phyloP scores from a whole-genome alignment of 2,888 invertebrate species.

The Deroplatys truncata region DNA sequence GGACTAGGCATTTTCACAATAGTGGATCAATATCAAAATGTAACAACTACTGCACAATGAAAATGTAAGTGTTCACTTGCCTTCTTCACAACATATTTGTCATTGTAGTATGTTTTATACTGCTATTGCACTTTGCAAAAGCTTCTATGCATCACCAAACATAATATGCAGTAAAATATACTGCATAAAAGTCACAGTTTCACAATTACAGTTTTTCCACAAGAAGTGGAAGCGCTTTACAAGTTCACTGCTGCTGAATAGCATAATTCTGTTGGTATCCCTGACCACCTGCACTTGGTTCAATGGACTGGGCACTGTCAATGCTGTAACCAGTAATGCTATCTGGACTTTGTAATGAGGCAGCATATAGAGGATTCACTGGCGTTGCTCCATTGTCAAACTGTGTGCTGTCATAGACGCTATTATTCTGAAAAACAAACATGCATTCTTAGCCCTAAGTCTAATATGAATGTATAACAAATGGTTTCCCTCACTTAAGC shows the following conservation, averaged over 20 bases:
- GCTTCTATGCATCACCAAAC: neutral
- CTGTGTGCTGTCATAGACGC: slow-evolving; percentile 68
- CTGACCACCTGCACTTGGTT: slow-evolving; percentile 16
- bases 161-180: neutral
- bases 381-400: slow-evolving; percentile 63
- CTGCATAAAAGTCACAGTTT: neutral
- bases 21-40: neutral
- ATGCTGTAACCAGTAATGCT: slow-evolving; percentile 60
- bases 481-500: too few relatives aligned
- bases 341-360: slow-evolving; percentile 68
- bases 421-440: slow-evolving; percentile 56
- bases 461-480: too few relatives aligned
- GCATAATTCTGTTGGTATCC: slow-evolving; percentile 10
- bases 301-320: slow-evolving; percentile 34
- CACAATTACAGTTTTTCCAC: neutral
- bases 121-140: neutral
- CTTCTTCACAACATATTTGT: neutral
- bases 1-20: neutral
- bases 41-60: neutral
- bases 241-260: neutral
- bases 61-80: neutral
- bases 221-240: too few relatives aligned
- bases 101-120: neutral
- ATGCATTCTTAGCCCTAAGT: too few relatives aligned
- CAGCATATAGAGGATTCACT: slow-evolving; percentile 63